Percentiles rank a stretch among this genome's conserved stretches.
Conservation (phyloP, 2,888 invertebrate species). For the Odontothrips loti region DNA sequence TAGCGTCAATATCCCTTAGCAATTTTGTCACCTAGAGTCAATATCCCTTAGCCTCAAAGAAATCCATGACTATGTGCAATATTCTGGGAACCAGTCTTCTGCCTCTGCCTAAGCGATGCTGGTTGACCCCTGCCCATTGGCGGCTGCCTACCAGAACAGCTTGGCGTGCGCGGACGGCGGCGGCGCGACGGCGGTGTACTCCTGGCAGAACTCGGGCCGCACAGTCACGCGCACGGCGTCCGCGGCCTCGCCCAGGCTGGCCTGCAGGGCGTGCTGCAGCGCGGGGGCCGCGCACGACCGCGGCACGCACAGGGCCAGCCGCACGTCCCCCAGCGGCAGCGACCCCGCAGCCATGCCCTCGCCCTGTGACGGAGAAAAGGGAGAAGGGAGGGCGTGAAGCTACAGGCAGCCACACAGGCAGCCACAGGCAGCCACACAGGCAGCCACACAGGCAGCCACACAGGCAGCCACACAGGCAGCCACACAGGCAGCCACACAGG, state of each 20-base stretch:
- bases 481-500: too few relatives aligned
- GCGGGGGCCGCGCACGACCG: not conserved
- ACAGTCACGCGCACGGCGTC: not conserved
- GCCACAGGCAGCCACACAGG: not conserved
- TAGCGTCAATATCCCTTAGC: too few relatives aligned
- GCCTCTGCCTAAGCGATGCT: too few relatives aligned
- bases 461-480: too few relatives aligned
- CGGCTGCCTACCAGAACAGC: not conserved
- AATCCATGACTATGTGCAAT: too few relatives aligned
- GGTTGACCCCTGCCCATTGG: too few relatives aligned
- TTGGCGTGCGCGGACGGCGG: not conserved
- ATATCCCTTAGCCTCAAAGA: too few relatives aligned
- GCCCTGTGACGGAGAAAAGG: not conserved
- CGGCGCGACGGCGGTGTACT: not conserved
- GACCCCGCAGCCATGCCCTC: not conserved
- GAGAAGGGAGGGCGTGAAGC: not conserved
- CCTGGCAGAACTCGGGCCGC: not conserved
- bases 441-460: too few relatives aligned
- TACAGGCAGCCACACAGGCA: not conserved
- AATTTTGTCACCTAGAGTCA: too few relatives aligned
- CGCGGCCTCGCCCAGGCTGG: not conserved
- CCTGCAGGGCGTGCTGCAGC: not conserved
- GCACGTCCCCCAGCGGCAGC: not conserved
- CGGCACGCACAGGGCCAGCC: not conserved
- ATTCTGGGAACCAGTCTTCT: too few relatives aligned